These are phyloP conservation scores for Thalassarche chlororhynchos DNA, from an alignment of 2,113 vertebrate genomes.

Conservation along the genomic window DNA sequence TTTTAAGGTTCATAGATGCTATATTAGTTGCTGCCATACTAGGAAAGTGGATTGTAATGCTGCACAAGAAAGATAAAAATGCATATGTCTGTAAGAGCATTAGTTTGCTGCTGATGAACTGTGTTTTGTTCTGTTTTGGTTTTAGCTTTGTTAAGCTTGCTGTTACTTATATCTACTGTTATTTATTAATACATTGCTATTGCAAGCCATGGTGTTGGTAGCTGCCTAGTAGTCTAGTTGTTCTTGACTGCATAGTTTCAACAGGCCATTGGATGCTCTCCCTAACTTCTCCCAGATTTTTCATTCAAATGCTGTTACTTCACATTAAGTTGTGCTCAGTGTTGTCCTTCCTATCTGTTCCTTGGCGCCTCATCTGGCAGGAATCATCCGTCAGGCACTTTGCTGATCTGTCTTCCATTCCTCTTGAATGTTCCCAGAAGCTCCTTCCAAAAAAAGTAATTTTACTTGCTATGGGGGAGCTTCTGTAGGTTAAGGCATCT, in stretches of 20 bases:
- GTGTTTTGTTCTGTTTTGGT: not conserved
- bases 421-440: not conserved
- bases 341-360: not conserved
- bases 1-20: not conserved
- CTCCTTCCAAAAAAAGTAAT: not conserved
- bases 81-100: not conserved
- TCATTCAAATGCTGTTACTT: not conserved
- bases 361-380: not conserved
- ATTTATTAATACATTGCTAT: not conserved
- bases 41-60: not conserved
- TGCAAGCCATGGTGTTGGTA: not conserved
- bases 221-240: not conserved
- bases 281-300: not conserved
- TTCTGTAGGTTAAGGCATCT: not conserved
- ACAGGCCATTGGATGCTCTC: not conserved
- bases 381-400: not conserved
- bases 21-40: not conserved
- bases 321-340: not conserved
- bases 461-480: not conserved
- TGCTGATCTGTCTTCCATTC: not conserved
- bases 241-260: not conserved
- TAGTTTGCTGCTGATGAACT: not conserved
- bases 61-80: not conserved
- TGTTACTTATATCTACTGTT: not conserved
- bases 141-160: not conserved